Percentiles rank a stretch among this genome's conserved stretches.
phyloP scores from a whole-genome alignment of 2,113 vertebrate genomes.

The Numenius arquata region DNA sequence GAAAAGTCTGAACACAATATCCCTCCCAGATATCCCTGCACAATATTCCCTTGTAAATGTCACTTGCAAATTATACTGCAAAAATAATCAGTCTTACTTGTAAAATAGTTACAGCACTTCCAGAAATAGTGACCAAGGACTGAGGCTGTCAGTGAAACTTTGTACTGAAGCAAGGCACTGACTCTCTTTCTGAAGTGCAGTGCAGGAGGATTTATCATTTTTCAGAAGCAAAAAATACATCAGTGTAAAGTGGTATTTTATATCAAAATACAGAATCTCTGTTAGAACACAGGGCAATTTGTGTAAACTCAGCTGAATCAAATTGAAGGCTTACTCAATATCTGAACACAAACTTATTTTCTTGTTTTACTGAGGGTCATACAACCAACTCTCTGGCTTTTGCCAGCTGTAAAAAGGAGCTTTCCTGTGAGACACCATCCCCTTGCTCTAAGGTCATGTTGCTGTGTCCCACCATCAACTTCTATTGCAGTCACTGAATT shows the following conservation, averaged over 20 bases:
- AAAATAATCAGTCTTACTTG: constrained; percentile 40
- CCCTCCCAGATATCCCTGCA: constrained; percentile 22
- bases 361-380: not conserved
- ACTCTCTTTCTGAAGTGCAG: not conserved
- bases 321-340: not conserved
- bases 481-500: not conserved
- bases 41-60: constrained; percentile 52
- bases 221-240: not conserved
- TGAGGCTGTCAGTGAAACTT: not conserved
- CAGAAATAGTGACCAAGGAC: not conserved
- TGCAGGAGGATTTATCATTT: not conserved
- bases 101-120: constrained; percentile 22
- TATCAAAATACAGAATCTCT: constrained; percentile 6
- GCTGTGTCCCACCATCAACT: not conserved
- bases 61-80: constrained; percentile 28
- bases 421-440: not conserved
- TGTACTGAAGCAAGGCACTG: not conserved
- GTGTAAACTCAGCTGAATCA: constrained; percentile 18
- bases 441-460: not conserved
- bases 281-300: not conserved
- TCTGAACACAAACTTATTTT: not conserved
- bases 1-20: constrained; percentile 56
- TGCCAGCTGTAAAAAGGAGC: not conserved
- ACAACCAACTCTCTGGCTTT: not conserved
- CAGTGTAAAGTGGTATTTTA: constrained; percentile 8